A percentile compares a stretch with the other conserved stretches of the same genome.
Conservation (phyloP, 2,797 vertebrate genomes). For the Melanotaenia nigrans region DNA sequence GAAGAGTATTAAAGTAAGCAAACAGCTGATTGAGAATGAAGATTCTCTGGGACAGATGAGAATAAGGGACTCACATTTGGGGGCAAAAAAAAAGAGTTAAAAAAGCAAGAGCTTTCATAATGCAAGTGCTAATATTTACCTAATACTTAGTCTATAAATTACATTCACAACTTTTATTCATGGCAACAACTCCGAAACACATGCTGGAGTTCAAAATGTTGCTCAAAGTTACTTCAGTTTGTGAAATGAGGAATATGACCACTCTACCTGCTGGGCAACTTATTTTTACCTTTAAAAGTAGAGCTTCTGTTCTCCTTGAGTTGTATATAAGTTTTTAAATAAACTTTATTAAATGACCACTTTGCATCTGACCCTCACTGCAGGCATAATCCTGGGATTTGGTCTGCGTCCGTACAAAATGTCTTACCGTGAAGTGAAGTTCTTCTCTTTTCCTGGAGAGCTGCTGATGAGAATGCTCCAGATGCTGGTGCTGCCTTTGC, state of each 20-base stretch:
- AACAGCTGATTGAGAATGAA: not conserved
- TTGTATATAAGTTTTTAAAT: not conserved
- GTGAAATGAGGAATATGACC: no score
- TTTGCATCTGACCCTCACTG: slow-evolving; percentile 7
- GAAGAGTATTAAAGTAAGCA: slow-evolving; percentile 5
- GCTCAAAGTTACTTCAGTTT: no score
- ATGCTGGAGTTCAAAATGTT: no score
- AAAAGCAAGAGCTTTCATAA: not conserved
- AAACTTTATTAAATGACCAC: not conserved
- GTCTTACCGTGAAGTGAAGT: slow-evolving; percentile 92
- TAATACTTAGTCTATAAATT: not conserved
- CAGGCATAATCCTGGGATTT: slow-evolving; percentile 94
- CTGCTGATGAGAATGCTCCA: slow-evolving; percentile 98
- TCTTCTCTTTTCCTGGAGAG: slow-evolving; percentile 97
- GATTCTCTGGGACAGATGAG: not conserved
- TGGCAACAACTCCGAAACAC: not conserved
- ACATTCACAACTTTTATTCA: not conserved
- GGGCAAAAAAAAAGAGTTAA: not conserved
- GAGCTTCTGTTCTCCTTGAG: not conserved
- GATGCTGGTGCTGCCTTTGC: slow-evolving; percentile 95
- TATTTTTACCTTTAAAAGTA: not conserved
- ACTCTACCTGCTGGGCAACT: not conserved
- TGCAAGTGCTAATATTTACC: not conserved
- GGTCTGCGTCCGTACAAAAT: slow-evolving; percentile 88
- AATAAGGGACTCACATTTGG: not conserved